Evolutionary conservation across 2,888 invertebrate species (phyloP).

Genomic region (Tetheella fluctuosa): DNA sequence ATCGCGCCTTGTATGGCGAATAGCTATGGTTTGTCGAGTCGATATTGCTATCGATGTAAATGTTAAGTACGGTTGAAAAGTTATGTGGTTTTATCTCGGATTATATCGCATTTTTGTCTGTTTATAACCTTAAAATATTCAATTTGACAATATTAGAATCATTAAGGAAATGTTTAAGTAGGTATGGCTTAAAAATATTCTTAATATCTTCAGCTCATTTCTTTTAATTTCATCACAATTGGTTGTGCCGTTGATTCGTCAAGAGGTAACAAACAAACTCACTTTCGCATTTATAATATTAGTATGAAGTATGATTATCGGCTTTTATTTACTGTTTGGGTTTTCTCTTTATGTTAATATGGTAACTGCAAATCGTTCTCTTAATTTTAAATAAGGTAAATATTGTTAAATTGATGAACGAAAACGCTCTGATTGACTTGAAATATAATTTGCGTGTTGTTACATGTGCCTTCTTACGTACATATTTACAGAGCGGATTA

Average conservation of each 20-base stretch:
- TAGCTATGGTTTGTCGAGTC: constrained; percentile 20
- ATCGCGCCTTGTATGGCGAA: constrained; percentile 49
- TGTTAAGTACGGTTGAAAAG: background rate
- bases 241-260: too few relatives aligned
- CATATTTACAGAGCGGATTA: background rate
- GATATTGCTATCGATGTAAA: constrained; percentile 11
- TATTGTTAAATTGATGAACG: background rate
- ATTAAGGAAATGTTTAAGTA: too few relatives aligned
- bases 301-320: too few relatives aligned
- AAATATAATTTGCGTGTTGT: background rate
- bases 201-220: too few relatives aligned
- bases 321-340: background rate
- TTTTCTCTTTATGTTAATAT: background rate
- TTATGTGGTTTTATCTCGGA: background rate
- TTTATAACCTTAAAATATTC: background rate
- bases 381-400: background rate
- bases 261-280: too few relatives aligned
- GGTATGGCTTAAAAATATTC: too few relatives aligned
- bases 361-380: background rate
- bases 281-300: too few relatives aligned
- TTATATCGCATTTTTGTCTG: too few relatives aligned
- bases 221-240: too few relatives aligned
- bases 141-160: too few relatives aligned
- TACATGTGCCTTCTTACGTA: background rate
- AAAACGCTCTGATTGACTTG: background rate